phyloP scores from a whole-genome alignment of 1,140 invertebrate species.

The Leptoteleia sp. region DNA sequence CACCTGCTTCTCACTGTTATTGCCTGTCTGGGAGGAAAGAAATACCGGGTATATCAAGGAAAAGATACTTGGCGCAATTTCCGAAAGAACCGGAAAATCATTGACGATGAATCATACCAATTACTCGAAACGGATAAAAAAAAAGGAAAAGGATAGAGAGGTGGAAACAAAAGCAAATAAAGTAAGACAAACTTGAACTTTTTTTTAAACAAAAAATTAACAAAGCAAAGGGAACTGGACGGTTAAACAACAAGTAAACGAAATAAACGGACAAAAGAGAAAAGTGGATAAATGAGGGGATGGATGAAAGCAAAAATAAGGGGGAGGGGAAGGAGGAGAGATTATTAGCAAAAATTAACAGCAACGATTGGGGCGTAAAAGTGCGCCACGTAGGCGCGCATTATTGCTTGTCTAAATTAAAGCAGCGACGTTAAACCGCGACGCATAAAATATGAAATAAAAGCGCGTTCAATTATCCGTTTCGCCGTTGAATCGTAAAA shows the following conservation, averaged over 20 bases:
- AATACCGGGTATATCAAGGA: slow-evolving; percentile 55
- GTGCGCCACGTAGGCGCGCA: too few species aligned
- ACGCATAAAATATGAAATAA: slow-evolving; percentile 62
- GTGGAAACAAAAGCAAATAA: neutral
- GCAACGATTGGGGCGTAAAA: too few species aligned
- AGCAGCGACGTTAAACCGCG: slow-evolving; percentile 48
- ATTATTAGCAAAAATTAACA: too few species aligned
- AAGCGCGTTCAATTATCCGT: slow-evolving; percentile 67
- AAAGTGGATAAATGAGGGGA: too few species aligned
- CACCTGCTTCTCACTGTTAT: slow-evolving; percentile 71
- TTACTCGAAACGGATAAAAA: slow-evolving; percentile 27
- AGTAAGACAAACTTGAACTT: neutral
- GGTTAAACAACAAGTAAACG: too few species aligned
- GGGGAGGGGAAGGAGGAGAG: too few species aligned
- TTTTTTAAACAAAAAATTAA: too few species aligned
- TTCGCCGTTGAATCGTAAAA: slow-evolving; percentile 64
- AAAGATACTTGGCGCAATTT: slow-evolving; percentile 39
- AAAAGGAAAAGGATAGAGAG: too few species aligned
- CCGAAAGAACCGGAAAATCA: slow-evolving; percentile 37
- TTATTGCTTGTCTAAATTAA: slow-evolving; percentile 49
- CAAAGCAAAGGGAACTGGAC: too few species aligned
- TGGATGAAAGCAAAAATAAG: too few species aligned
- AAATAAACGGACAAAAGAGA: too few species aligned
- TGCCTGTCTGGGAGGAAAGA: slow-evolving; percentile 72
- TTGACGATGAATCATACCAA: slow-evolving; percentile 41